phyloP scores from a whole-genome alignment of 2,888 invertebrate species.

The Leptopilina drosophilae region DNA sequence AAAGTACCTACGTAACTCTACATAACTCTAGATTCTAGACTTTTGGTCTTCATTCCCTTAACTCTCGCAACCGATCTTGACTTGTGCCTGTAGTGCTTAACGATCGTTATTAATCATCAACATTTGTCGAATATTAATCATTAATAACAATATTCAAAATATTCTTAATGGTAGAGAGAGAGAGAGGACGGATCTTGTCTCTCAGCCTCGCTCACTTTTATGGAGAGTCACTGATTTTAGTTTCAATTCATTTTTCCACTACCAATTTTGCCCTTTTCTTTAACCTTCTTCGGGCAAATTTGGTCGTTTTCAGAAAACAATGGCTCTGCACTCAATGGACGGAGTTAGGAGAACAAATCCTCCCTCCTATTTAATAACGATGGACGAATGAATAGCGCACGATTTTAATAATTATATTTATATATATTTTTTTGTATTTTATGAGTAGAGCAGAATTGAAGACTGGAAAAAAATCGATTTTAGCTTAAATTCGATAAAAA shows the following conservation, averaged over 20 bases:
- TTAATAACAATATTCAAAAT: slow-evolving; percentile 21
- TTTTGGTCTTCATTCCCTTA: slow-evolving; percentile 28
- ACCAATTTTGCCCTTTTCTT: neutral
- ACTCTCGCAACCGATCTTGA: neutral
- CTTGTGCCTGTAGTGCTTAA: neutral
- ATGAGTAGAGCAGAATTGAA: neutral
- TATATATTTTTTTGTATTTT: neutral
- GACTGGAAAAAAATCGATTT: neutral
- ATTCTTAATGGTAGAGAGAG: slow-evolving; percentile 4
- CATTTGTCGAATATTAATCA: neutral
- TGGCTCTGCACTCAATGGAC: slow-evolving; percentile 8
- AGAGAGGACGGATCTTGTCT: slow-evolving; percentile 3
- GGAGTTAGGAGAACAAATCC: neutral
- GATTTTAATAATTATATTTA: neutral
- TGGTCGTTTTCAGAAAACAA: neutral
- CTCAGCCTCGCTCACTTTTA: neutral
- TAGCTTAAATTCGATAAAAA: slow-evolving; percentile 17
- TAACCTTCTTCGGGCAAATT: neutral
- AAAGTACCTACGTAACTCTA: neutral
- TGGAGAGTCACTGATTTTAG: neutral
- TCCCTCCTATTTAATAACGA: slow-evolving; percentile 9
- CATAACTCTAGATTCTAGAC: neutral
- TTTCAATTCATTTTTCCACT: neutral
- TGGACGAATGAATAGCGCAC: slow-evolving; percentile 2
- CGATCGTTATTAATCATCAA: neutral